Conservation (phyloP, 2,888 invertebrate species). For the Bursaphelenchus okinawaensis region DNA sequence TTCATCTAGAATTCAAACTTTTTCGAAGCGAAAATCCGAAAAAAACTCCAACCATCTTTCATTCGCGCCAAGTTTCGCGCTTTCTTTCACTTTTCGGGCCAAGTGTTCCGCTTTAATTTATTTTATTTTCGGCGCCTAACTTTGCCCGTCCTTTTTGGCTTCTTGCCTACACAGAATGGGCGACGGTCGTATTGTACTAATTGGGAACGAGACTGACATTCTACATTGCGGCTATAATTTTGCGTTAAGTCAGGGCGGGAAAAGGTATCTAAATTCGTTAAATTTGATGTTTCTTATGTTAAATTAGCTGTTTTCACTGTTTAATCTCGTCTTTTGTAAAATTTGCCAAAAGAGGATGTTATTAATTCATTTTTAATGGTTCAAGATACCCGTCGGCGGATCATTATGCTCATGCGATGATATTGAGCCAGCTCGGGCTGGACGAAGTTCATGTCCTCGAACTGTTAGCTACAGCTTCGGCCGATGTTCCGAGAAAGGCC, state of each 20-base stretch:
- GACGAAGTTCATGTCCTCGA: conserved; percentile 44
- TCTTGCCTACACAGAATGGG: conserved; percentile 27
- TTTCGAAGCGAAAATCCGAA: too few relatives aligned
- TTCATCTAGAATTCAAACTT: too few relatives aligned
- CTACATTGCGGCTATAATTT: conserved; percentile 49
- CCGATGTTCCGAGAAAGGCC: conserved; percentile 40
- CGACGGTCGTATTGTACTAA: conserved; percentile 47
- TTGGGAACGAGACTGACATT: conserved; percentile 52
- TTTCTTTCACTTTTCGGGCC: background rate
- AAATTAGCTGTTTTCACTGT: conserved; percentile 9
- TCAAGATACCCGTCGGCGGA: conserved; percentile 48
- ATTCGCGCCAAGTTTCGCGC: background rate
- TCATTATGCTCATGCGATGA: conserved; percentile 50
- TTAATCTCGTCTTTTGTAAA: background rate
- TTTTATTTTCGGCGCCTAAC: background rate
- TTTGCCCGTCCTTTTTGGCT: background rate
- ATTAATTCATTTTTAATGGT: background rate
- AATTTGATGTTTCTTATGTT: conserved; percentile 9
- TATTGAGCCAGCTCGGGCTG: conserved; percentile 36
- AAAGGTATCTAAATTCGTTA: conserved; percentile 43
- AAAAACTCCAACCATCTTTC: too few relatives aligned
- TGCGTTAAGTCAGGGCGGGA: conserved; percentile 45
- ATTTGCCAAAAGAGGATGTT: conserved; percentile 7
- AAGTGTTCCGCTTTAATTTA: background rate
- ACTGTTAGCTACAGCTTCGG: conserved; percentile 40